Conservation (phyloP, 2,797 vertebrate species). For the Rhincodon typus region DNA sequence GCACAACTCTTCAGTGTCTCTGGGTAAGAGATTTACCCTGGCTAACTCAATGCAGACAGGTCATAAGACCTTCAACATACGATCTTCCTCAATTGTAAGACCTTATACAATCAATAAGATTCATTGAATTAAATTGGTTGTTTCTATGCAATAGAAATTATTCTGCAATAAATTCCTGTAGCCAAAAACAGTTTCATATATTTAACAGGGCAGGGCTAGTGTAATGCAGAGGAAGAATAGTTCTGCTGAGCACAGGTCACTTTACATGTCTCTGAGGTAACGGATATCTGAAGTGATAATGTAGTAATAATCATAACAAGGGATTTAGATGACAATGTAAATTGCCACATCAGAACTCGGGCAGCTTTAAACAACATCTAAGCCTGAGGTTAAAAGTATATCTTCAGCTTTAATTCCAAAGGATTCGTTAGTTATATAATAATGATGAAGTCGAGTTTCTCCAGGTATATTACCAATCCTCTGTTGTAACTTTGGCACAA, state of each 20-base stretch:
- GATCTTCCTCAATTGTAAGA: neutral
- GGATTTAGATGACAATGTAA: slow-evolving; percentile 3
- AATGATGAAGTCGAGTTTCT: neutral
- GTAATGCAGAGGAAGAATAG: neutral
- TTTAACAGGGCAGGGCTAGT: neutral
- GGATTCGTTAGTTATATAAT: neutral
- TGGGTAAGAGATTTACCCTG: neutral
- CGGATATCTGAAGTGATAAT: slow-evolving; percentile 29
- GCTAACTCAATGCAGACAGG: neutral
- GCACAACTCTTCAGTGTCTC: neutral
- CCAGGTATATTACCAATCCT: neutral
- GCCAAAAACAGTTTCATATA: neutral
- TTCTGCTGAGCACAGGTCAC: neutral
- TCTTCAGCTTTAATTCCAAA: neutral
- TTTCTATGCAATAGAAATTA: neutral
- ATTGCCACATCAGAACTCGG: neutral
- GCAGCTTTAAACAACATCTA: neutral
- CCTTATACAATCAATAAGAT: neutral
- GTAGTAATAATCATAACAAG: neutral
- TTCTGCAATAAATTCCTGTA: neutral
- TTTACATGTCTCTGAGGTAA: neutral
- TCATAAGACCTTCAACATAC: neutral
- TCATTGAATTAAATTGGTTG: neutral
- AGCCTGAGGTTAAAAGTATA: slow-evolving; percentile 11
- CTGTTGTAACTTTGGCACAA: neutral